Conservation (phyloP, 2,888 invertebrate species). For the Empis livida region DNA sequence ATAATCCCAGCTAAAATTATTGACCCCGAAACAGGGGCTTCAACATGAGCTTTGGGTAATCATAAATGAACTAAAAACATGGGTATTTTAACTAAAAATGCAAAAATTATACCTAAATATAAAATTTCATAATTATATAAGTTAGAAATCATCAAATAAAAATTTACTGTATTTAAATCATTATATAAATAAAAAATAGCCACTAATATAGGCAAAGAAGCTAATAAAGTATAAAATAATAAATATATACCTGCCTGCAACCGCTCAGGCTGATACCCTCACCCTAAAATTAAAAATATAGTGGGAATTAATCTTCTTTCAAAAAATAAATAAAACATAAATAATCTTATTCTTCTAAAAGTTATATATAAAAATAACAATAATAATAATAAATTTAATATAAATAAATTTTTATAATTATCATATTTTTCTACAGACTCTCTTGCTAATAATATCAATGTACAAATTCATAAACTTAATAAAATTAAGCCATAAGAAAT, state of each 20-base stretch:
- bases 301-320: slow-evolving; percentile 53
- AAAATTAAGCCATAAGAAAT: slow-evolving; percentile 43
- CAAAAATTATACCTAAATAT: slow-evolving; percentile 43
- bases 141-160: slow-evolving; percentile 40
- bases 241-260: slow-evolving; percentile 52
- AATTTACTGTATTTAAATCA: slow-evolving; percentile 38
- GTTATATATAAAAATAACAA: slow-evolving; percentile 42
- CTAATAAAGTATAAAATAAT: slow-evolving; percentile 57
- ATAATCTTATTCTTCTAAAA: slow-evolving; percentile 45
- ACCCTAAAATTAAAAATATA: slow-evolving; percentile 52
- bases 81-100: slow-evolving; percentile 60
- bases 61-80: slow-evolving; percentile 59
- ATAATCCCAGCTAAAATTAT: slow-evolving; percentile 62
- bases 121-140: slow-evolving; percentile 33
- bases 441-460: slow-evolving; percentile 46
- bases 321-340: slow-evolving; percentile 60
- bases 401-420: slow-evolving; percentile 40
- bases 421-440: slow-evolving; percentile 33
- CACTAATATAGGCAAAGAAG: slow-evolving; percentile 41
- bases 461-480: slow-evolving; percentile 47
- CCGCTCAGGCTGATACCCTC: slow-evolving; percentile 56
- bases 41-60: slow-evolving; percentile 62
- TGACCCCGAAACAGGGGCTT: slow-evolving; percentile 57
- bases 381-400: slow-evolving; percentile 40
- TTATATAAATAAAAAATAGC: slow-evolving; percentile 24